These are phyloP conservation scores for Columba guinea DNA, from an alignment of 2,797 vertebrate species.

Conservation along the genomic window DNA sequence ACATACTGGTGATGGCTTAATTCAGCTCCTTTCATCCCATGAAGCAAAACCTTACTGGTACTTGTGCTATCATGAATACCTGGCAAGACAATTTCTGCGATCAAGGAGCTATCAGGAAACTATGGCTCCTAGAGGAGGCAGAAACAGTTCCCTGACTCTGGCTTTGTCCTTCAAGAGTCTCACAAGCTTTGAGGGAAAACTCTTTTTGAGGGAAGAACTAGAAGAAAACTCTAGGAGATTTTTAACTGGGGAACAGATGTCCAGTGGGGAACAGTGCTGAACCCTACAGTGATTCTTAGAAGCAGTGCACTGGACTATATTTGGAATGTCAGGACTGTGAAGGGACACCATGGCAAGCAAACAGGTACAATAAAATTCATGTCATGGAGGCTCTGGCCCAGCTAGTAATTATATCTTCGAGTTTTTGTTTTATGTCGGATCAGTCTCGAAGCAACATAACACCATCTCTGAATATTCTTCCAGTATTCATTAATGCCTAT, in stretches of 20 bases:
- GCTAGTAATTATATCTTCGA: neutral
- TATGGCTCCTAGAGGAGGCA: neutral
- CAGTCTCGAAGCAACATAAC: neutral
- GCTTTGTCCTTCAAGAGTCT: neutral
- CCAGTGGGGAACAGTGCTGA: neutral
- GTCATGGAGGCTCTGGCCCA: neutral
- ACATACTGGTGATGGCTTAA: neutral
- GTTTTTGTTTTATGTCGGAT: neutral
- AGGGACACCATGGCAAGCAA: neutral
- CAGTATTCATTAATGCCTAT: neutral
- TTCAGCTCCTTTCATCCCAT: neutral
- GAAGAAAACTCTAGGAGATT: neutral
- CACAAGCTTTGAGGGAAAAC: neutral
- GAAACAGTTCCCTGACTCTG: neutral
- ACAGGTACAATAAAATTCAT: neutral
- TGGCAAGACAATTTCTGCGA: neutral
- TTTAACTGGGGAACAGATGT: neutral
- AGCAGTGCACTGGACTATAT: neutral
- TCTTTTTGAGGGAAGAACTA: neutral
- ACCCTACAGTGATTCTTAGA: neutral
- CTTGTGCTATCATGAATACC: neutral
- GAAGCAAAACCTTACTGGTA: neutral
- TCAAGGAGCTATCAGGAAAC: neutral
- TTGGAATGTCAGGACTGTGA: neutral
- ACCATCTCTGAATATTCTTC: neutral